Evolutionary conservation across 2,888 invertebrate genomes (phyloP).

Genomic region (Polydrusus tereticollis): DNA sequence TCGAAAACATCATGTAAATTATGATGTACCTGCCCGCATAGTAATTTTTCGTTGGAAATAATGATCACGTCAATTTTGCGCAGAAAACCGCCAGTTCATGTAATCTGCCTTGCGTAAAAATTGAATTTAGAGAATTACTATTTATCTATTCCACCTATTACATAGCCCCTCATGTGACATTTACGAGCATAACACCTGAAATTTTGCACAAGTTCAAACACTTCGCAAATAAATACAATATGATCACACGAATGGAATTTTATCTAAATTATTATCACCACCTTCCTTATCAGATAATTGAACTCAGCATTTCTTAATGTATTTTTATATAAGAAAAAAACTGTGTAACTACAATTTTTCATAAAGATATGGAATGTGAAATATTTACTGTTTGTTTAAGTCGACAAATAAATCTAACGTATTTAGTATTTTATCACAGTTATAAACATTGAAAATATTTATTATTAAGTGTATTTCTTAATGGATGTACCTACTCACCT

Average conservation of each 20-base stretch:
- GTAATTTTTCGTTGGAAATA: no score
- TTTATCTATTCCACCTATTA: not conserved
- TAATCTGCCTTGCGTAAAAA: no score
- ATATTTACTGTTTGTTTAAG: conserved; percentile 31
- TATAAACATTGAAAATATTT: conserved; percentile 2
- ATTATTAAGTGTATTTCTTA: not conserved
- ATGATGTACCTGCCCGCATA: no score
- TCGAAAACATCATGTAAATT: no score
- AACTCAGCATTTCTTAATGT: conserved; percentile 20
- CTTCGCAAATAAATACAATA: conserved; percentile 15
- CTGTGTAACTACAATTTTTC: conserved; percentile 20
- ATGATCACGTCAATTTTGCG: no score
- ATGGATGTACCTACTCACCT: not conserved
- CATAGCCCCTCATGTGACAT: not conserved
- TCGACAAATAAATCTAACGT: conserved; percentile 29
- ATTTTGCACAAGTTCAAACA: not conserved
- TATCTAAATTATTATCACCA: conserved; percentile 39
- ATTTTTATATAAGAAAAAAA: conserved; percentile 22
- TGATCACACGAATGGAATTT: conserved; percentile 33
- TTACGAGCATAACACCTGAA: not conserved
- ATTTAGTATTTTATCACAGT: conserved; percentile 15
- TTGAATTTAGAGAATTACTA: not conserved
- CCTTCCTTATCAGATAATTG: conserved; percentile 33
- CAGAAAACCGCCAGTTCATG: no score
- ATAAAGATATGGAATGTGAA: conserved; percentile 22